Base-by-base conservation (phyloP, 2,797 vertebrate genomes). In the Hephaestus fuliginosus region DNA sequence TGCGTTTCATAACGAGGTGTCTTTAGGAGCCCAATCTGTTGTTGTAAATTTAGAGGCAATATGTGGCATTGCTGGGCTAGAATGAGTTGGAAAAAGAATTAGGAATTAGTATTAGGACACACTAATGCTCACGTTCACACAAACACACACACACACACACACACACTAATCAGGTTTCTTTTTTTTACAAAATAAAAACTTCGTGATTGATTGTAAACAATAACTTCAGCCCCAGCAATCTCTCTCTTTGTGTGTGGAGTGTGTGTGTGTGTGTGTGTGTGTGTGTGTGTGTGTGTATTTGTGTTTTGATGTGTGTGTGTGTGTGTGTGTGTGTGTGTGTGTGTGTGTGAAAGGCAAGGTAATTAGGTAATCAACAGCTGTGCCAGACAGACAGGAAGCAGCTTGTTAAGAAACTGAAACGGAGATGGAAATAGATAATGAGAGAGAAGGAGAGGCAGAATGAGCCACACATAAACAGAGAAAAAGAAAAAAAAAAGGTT, bases 351-450 rank as follows among this genome's bases (percentile, higher is more conserved):
- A 89, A 89, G 77, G 80, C 71, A 78, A 87, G 86, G 84, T 90
- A 93, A 92, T 94, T 92, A 93, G 91, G 90, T 93, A 94, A 93
- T 94, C 92, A 94, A 92, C 91, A 94, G 92, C 90, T 93, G 91
- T 83, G 83, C 81, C 83, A 89, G 91, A 91, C 92, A 93, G 89
- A 90, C 93, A 93, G 91, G 91, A 94, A 92, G 85, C 89, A 90
- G 89, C 91, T 93, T 92, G 93, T 93, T 92, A 93, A 89, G 89
- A 87, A 90, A 90, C 66, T 84, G 80, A 88, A 89, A 87, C 46
- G 41, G 87, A 86, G 82, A 90, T 89, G 83, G 84, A 92, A 91
- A 89, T 71, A 90, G 91, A 91, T 92, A 89, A 93, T 86, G 86
- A 90, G 89, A 84, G 71, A 85, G 69, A 86, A 60, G 68, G 63